phyloP scores from a whole-genome alignment of 2,888 invertebrate genomes.

The Ephialtes manifestator region DNA sequence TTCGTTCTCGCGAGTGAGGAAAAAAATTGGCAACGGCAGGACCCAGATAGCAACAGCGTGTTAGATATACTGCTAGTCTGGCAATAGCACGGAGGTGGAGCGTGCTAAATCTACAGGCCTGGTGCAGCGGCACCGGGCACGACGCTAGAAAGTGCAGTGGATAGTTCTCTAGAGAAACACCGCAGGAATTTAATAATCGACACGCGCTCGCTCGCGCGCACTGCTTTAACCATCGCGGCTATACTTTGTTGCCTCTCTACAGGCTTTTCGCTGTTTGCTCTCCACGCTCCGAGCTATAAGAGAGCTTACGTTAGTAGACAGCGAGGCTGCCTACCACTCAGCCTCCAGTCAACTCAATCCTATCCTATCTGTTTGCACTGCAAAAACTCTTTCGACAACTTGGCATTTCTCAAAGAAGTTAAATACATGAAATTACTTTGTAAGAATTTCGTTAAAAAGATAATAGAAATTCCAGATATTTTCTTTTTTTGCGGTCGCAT shows the following conservation, averaged over 20 bases:
- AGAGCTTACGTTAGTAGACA: conserved; percentile 5
- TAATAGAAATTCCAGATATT: no score
- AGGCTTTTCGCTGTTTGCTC: conserved; percentile 28
- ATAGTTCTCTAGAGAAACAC: conserved; percentile 60
- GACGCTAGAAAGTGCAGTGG: conserved; percentile 63
- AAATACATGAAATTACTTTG: not conserved
- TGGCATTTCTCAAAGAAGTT: not conserved
- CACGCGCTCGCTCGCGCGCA: conserved; percentile 50
- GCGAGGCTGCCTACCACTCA: conserved; percentile 11
- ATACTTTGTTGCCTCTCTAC: conserved; percentile 45
- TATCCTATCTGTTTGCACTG: not conserved
- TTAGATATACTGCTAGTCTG: conserved; percentile 12
- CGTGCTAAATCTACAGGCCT: conserved; percentile 56
- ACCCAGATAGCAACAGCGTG: conserved; percentile 28
- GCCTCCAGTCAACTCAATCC: not conserved
- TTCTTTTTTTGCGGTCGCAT: no score
- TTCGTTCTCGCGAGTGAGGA: conserved; percentile 24
- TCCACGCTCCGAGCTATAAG: not conserved
- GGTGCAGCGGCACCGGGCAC: conserved; percentile 50
- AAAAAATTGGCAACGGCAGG: conserved; percentile 15
- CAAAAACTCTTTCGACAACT: conserved; percentile 12
- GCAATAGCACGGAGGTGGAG: conserved; percentile 38
- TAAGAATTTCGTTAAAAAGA: not conserved
- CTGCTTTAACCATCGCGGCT: conserved; percentile 49
- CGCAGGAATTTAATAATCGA: conserved; percentile 70